Evolutionary conservation across 2,888 invertebrate species (phyloP).

Genomic region (Ditula angustiorana): DNA sequence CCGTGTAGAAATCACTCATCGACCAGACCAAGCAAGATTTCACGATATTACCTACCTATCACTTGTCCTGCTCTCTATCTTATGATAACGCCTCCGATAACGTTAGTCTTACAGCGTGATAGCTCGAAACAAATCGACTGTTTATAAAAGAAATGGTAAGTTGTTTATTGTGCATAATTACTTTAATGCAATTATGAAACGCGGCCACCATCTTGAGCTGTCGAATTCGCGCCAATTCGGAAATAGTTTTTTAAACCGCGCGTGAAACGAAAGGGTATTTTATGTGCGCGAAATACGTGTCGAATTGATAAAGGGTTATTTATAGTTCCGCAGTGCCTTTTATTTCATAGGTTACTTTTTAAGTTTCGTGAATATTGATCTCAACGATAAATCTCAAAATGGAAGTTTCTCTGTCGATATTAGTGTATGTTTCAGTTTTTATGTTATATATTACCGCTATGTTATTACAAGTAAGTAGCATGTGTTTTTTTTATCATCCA

Average conservation of each 20-base stretch:
- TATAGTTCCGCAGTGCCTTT: background rate
- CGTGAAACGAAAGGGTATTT: conserved; percentile 2
- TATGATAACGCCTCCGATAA: conserved; percentile 49
- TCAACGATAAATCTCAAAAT: conserved; percentile 29
- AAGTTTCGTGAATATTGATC: conserved; percentile 13
- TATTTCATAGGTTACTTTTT: conserved; percentile 1
- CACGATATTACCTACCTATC: conserved; percentile 15
- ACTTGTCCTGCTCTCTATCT: conserved; percentile 27
- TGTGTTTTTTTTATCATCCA: background rate
- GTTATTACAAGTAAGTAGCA: conserved; percentile 17
- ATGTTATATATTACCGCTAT: conserved; percentile 21
- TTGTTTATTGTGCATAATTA: conserved; percentile 47
- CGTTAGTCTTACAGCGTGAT: conserved; percentile 46
- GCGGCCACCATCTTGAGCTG: conserved; percentile 16
- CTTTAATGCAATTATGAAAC: conserved; percentile 9
- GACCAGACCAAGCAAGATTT: conserved; percentile 16
- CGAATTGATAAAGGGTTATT: background rate
- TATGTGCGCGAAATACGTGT: conserved; percentile 2
- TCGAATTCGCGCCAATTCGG: background rate
- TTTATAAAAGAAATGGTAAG: conserved; percentile 74
- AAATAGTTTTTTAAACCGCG: background rate
- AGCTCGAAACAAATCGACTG: conserved; percentile 57
- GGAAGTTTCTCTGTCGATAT: conserved; percentile 6
- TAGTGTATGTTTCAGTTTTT: conserved; percentile 10
- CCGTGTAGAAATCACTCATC: conserved; percentile 6